These are phyloP conservation scores for Pogonocichla stellata DNA, from an alignment of 2,113 vertebrate genomes.

Conservation along the genomic window DNA sequence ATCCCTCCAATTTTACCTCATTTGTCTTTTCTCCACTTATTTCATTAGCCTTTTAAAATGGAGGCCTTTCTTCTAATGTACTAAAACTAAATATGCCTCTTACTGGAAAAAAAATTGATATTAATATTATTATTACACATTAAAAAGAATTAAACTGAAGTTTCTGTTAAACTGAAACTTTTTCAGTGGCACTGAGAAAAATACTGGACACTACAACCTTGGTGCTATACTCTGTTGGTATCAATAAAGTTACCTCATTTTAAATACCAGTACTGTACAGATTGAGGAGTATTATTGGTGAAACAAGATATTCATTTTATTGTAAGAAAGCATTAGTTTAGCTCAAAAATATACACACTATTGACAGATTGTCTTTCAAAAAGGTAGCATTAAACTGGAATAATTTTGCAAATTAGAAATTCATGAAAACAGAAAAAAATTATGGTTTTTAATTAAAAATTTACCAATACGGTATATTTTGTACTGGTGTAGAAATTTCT, in stretches of 20 bases:
- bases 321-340: conserved; percentile 35
- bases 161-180: not conserved
- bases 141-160: not conserved
- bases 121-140: not conserved
- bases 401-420: not conserved
- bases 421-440: not conserved
- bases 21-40: not conserved
- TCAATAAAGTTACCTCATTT: conserved; percentile 12
- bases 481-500: not conserved
- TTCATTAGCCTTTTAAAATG: not conserved
- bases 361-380: not conserved
- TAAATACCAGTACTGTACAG: not conserved
- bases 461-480: not conserved
- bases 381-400: not conserved
- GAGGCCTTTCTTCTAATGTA: not conserved
- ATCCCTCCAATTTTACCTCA: not conserved
- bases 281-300: not conserved
- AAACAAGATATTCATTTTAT: not conserved
- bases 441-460: not conserved
- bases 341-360: not conserved
- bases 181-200: not conserved
- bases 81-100: not conserved
- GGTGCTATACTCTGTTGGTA: not conserved
- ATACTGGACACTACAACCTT: not conserved
- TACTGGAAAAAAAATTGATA: not conserved